Evolutionary conservation across 2,797 vertebrate species (phyloP), one percentile per base, ranked within the genome.

Genomic region (Meriones psammophilus): DNA sequence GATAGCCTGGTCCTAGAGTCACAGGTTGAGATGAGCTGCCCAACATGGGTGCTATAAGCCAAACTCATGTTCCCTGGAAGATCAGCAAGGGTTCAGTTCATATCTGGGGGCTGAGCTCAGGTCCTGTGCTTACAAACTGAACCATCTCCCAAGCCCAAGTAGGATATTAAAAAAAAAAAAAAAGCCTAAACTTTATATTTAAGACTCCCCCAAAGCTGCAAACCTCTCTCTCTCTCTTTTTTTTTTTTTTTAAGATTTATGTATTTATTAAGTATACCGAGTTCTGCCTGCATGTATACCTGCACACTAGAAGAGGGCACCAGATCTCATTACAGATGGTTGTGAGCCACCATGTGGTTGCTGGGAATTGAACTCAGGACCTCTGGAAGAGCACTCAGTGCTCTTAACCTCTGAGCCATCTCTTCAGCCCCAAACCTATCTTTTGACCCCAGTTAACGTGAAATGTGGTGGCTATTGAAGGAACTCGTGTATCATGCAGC

Each of bases 381-480:
- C 42, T 42, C 42, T 42, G 42, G 42, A 42, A 42, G 42, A 42
- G 42, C 42, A 42, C 42, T 42, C 42, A 42, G 42, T 42, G 42
- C 42, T 42, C 42, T 42, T 42, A 42, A 42, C 42, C 42, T 42
- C 42, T 42, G 42, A 42, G 42, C 42, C 42, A 42, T 42, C 42
- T 42, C 42, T 42, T 5, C 42, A 42, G 42, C 42, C 42, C 42
- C n/a, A 87, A 20, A 62, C 18, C 46, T 88, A 60, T 39, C n/a
- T 92, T 92, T 84, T 91, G 91, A 89, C 12, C 73, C 30, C 22
- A 83, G 50, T 42, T 64, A 68, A 77, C 17, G 60, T 78, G 36
- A 95, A 78, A 64, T 50, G 39, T 1, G 9, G 66, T 12, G 15
- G 69, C 20, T 68, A 71, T 58, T 28, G 73, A 68, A 36, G 36